Conservation (phyloP, 53 echinoderm and acorn worm genomes). For the Holothuria scabra region DNA sequence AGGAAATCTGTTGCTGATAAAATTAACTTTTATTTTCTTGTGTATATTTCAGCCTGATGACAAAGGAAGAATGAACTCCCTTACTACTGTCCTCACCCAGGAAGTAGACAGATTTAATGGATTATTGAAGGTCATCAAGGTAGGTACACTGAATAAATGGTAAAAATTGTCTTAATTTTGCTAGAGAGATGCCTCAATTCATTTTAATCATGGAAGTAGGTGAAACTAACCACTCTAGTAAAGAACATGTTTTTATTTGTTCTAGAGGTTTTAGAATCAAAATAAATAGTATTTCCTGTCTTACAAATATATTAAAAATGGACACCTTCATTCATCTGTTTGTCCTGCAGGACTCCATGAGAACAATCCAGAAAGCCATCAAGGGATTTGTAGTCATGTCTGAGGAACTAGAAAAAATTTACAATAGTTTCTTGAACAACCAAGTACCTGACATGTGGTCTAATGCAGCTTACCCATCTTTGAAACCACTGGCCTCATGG, state of each 20-base stretch:
- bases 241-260: no score
- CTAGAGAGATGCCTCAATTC: no score
- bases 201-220: no score
- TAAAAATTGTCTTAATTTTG: no score
- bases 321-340: neutral
- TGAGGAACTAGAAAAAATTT: slow-evolving; percentile 91
- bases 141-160: slow-evolving; percentile 6
- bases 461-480: slow-evolving; percentile 97
- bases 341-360: slow-evolving; percentile 68
- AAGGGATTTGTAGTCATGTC: slow-evolving; percentile 99
- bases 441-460: slow-evolving; percentile 95
- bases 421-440: slow-evolving; percentile 97
- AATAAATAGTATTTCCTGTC: no score
- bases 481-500: slow-evolving; percentile 95
- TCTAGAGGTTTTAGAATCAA: no score
- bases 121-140: slow-evolving; percentile 93
- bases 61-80: slow-evolving; percentile 92
- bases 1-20: neutral
- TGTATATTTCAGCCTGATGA: slow-evolving; percentile 63
- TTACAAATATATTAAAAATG: neutral
- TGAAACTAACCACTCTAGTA: neutral
- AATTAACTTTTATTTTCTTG: neutral
- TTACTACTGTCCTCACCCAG: slow-evolving; percentile 94
- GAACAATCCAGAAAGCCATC: slow-evolving; percentile 99
- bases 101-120: slow-evolving; percentile 97